These are phyloP conservation scores for Apodemus sylvaticus DNA, from an alignment of 2,113 vertebrate genomes.

Conservation along the genomic window DNA sequence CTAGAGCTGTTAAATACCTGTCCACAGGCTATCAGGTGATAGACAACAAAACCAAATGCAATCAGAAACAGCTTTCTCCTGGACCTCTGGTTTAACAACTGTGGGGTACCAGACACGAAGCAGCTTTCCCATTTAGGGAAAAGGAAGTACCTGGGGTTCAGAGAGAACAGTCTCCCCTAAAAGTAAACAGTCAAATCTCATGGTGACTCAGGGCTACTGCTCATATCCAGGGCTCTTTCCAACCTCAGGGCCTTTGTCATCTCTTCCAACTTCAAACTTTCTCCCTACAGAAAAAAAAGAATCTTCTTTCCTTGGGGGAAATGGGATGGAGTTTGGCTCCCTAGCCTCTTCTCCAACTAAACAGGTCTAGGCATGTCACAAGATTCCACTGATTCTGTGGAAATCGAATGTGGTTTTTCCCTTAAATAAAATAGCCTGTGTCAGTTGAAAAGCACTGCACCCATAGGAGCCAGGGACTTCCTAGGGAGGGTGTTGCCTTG, in stretches of 20 bases:
- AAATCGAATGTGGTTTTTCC: slow-evolving; percentile 52
- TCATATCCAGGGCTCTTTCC: neutral
- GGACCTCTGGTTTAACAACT: neutral
- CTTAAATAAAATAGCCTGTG: neutral
- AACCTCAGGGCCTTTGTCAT: neutral
- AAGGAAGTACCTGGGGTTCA: neutral
- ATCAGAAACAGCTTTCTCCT: neutral
- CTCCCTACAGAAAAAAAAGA: slow-evolving; percentile 17
- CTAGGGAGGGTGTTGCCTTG: neutral
- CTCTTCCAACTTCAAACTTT: slow-evolving; percentile 30
- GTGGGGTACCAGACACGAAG: neutral
- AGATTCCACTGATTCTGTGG: slow-evolving; percentile 53
- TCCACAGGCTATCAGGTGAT: neutral
- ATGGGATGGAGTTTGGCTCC: neutral
- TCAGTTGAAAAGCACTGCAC: neutral
- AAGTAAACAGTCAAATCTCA: neutral
- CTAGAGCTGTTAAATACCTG: neutral
- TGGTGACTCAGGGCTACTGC: too few species aligned
- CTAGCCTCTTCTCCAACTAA: neutral
- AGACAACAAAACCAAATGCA: neutral
- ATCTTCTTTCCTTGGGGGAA: neutral
- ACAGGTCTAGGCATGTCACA: slow-evolving; percentile 52
- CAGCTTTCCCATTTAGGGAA: neutral
- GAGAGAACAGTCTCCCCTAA: neutral
- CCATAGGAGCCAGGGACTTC: neutral